phyloP scores from a whole-genome alignment of 2,888 invertebrate genomes.

The Xestoiulus laeticollis region DNA sequence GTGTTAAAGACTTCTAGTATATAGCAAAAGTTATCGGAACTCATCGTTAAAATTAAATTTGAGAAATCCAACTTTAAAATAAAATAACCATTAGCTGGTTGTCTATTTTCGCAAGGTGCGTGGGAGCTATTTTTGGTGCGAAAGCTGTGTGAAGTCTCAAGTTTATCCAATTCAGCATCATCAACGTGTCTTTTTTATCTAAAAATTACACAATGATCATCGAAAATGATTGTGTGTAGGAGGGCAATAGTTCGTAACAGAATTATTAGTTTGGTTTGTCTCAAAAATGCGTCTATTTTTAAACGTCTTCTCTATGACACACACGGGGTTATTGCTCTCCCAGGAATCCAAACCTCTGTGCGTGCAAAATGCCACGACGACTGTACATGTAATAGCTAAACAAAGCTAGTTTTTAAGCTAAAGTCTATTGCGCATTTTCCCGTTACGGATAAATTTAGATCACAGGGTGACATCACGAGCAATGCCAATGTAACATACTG shows the following conservation, averaged over 20 bases:
- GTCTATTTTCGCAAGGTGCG: background rate
- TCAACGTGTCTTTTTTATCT: background rate
- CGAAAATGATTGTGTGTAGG: background rate
- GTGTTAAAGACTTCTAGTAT: too few relatives aligned
- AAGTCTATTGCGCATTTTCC: constrained; percentile 16
- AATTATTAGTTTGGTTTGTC: background rate
- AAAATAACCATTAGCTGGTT: constrained; percentile 12
- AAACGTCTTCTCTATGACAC: constrained; percentile 2
- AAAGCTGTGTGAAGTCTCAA: background rate
- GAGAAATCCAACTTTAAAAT: background rate
- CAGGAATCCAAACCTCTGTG: background rate
- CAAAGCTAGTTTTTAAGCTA: background rate
- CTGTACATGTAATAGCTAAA: background rate
- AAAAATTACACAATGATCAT: constrained; percentile 30
- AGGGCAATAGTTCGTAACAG: background rate
- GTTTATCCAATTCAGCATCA: background rate
- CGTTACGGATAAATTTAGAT: constrained; percentile 30
- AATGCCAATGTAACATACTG: background rate
- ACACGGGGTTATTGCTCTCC: background rate
- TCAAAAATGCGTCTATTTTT: constrained; percentile 5
- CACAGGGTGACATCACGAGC: constrained; percentile 21
- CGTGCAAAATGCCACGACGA: constrained; percentile 30
- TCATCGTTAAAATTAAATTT: background rate
- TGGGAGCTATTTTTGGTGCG: constrained; percentile 3
- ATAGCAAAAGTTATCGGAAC: background rate